Evolutionary conservation across 2,888 invertebrate species (phyloP), one percentile per base, ranked within the genome.

Genomic region (Melieria omissa): DNA sequence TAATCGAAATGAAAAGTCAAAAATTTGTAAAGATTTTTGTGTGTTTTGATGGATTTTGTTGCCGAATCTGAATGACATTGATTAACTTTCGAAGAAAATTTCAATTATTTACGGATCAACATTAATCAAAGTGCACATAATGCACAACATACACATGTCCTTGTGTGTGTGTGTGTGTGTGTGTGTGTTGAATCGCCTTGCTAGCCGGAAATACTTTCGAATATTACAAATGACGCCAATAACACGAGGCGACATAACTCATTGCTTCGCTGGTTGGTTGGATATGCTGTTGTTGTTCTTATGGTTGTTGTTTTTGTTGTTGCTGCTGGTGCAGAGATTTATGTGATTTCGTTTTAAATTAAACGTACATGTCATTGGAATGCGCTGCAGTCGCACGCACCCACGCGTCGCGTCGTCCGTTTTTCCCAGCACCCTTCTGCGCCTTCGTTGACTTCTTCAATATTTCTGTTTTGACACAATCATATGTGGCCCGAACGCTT

Each of bases 81-180:
- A 75, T 75, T 72, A 72, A 73, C 64, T 73, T 72, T 49, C n/a
- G 29, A 71, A 63, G 58, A 57, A 61, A 66, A 61, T 72, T 29
- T 29, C 72, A 72, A 73, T 73, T 75, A 72, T 75, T 55, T 68
- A 68, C 71, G 75, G 72, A 73, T 72, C 67, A 73, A 68, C 73
- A 75, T 73, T 72, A 72, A 75, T 75, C 75, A 75, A 65, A 60
- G 57, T 55, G 5, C 29, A 29, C 29, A 29, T 29, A 29, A 29
- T 29, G 1, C 2, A 29, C 29, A 29, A 29, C 29, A 14, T 41
- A 64, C 62, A 16, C 41, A 62, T n/a, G 44, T n/a, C 8, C 14
- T 29, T 12, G 60, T 16, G 7, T 44, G 54, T 45, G 60, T 64
- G n/a, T 64, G 47, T 55, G 55, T 29, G 54, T 10, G 8, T 55